Conservation (phyloP, 2,888 invertebrate species). For the Conomelus anceps region DNA sequence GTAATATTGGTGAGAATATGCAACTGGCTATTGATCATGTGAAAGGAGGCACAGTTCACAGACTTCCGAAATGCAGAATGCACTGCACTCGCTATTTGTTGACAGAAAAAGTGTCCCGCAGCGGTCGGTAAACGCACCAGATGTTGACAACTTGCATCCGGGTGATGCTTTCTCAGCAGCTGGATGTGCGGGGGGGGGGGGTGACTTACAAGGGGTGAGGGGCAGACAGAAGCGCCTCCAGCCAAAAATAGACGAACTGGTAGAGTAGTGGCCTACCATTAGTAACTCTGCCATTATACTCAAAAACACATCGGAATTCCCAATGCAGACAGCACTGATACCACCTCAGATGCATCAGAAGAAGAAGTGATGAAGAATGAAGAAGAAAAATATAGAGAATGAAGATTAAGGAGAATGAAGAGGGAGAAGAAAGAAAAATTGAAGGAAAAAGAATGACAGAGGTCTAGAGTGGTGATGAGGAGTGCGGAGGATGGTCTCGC, state of each 20-base stretch:
- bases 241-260: background rate
- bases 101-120: background rate
- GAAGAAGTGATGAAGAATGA: constrained; percentile 20
- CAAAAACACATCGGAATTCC: background rate
- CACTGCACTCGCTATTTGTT: background rate
- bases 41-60: background rate
- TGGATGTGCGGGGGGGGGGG: background rate
- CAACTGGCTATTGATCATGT: background rate
- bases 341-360: constrained; percentile 4
- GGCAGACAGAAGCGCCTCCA: background rate
- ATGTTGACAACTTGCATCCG: background rate
- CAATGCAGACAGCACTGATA: background rate
- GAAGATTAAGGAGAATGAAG: background rate
- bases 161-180: background rate
- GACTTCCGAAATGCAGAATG: background rate
- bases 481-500: background rate
- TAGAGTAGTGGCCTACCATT: background rate
- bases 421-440: background rate
- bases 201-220: background rate
- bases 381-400: background rate
- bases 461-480: no score
- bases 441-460: background rate
- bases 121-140: background rate
- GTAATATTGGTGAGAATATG: background rate
- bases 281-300: background rate